Percentiles rank a stretch among this genome's conserved stretches.
Conservation (phyloP, 2,797 vertebrate genomes). For the Carduelis carduelis region DNA sequence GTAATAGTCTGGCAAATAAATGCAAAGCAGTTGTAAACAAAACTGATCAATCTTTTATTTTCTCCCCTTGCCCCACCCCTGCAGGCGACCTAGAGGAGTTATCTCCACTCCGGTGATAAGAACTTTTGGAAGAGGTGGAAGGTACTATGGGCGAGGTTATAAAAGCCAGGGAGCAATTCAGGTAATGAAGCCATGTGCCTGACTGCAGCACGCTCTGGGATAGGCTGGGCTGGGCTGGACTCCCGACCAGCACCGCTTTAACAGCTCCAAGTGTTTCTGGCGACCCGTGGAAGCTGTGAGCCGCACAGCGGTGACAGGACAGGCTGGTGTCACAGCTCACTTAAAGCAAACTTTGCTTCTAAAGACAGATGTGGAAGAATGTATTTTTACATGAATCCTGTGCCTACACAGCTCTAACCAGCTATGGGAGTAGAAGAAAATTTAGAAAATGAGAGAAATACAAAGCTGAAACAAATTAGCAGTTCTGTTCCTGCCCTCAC, state of each 20-base stretch:
- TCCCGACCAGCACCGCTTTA: background rate
- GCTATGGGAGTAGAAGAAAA: background rate
- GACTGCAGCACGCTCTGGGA: background rate
- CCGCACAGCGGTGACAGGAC: background rate
- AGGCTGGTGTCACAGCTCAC: background rate
- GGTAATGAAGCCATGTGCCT: slow-evolving; percentile 74
- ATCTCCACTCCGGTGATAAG: slow-evolving; percentile 92
- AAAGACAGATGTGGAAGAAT: background rate
- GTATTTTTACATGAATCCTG: background rate
- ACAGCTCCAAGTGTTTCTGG: background rate
- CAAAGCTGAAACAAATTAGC: slow-evolving; percentile 9
- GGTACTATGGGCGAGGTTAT: slow-evolving; percentile 84
- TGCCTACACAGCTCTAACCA: background rate
- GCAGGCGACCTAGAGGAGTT: slow-evolving; percentile 88
- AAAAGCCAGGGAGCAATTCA: slow-evolving; percentile 86
- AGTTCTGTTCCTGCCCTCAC: background rate
- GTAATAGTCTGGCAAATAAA: background rate
- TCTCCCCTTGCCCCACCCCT: background rate
- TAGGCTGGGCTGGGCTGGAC: background rate
- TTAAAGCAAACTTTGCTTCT: background rate
- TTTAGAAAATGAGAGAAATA: background rate
- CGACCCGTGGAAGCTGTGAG: background rate
- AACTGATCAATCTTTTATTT: slow-evolving; percentile 1
- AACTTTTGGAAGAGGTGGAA: slow-evolving; percentile 90
- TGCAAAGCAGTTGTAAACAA: background rate